Percentiles rank a stretch among this genome's conserved stretches.
These are phyloP conservation scores for Hafferia zeledoni DNA, from an alignment of 2,797 vertebrate genomes.

Conservation along the genomic window DNA sequence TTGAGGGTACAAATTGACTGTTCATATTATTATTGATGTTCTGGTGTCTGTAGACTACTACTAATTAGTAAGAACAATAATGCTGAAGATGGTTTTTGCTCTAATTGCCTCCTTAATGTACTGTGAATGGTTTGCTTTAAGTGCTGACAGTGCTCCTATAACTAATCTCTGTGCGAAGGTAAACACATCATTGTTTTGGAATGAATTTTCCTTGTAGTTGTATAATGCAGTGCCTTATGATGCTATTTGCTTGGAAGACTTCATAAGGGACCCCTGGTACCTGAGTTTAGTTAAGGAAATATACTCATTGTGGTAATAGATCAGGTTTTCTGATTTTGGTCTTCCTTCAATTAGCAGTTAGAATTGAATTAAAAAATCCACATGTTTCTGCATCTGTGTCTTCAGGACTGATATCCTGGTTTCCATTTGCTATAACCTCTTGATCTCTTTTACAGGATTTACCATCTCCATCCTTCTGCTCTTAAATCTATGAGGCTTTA, in stretches of 20 bases:
- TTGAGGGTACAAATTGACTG: conserved; percentile 32
- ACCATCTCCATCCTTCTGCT: background rate
- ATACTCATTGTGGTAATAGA: background rate
- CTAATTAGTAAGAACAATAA: conserved; percentile 75
- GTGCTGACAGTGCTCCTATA: conserved; percentile 69
- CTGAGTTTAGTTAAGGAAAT: conserved; percentile 2
- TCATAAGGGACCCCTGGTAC: background rate
- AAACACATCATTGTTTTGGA: conserved; percentile 55
- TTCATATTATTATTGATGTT: conserved; percentile 54
- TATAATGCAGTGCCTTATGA: conserved; percentile 23
- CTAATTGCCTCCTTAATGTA: conserved; percentile 73
- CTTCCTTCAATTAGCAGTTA: background rate
- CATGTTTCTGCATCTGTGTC: background rate
- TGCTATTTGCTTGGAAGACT: conserved; percentile 30
- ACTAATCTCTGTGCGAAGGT: conserved; percentile 62
- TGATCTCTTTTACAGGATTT: background rate
- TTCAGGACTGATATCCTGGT: background rate
- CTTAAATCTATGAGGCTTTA: background rate
- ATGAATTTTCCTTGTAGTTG: conserved; percentile 61
- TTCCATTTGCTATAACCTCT: background rate
- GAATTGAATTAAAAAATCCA: rapidly evolving
- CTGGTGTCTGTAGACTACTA: conserved; percentile 49
- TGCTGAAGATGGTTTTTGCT: conserved; percentile 69
- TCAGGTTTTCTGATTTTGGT: background rate
- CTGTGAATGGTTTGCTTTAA: conserved; percentile 68